Base-by-base conservation (phyloP, 2,113 vertebrate genomes). In the human region DNA sequence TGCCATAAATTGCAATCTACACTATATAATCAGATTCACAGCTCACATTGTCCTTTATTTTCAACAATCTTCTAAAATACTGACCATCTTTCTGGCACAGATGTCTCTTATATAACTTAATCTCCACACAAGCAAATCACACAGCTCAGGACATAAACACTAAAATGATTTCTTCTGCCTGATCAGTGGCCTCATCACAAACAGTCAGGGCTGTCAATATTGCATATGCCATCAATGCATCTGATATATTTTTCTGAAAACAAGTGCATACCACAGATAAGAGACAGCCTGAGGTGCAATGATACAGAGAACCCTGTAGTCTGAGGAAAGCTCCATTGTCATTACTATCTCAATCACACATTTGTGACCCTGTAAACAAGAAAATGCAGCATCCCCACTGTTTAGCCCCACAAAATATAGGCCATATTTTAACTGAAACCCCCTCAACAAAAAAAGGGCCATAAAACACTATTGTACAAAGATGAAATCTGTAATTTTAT, bases 101-200 rank as follows among this genome's bases (percentile, higher is more conserved):
- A 97, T 98, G 95, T 96, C 92, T 96, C 90, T 97, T 98, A 97
- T 80, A 95, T 98, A 98, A 98, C 88, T 97, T 96, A 97, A 97
- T 98, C 96, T 66, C 75, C 88, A 94, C 90, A 96, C 85, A 97
- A 95, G 92, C 84, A 97, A 96, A 97, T 91, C 97, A 93, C 78
- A 96, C 22, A 96, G 81, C 94, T 96, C 95, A 90, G 90, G 87
- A 95, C 3, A 66, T 96, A 52, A 96, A 95, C 72, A 59, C 38
- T 90, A 89, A 97, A 96, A 97, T 82, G 90, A 97, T 83, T 95
- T 83, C 73, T 95, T 96, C 78, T 92, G 59, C 50, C 61, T 82
- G 32, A 93, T 52, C 83, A 92, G 59, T 17, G 87, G 50, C 48
- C 70, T 89, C 52, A 82, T 68, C 80, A 50, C 48, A 94, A 80